phyloP scores from a whole-genome alignment of 2,113 vertebrate genomes.

The Neotoma lepida region DNA sequence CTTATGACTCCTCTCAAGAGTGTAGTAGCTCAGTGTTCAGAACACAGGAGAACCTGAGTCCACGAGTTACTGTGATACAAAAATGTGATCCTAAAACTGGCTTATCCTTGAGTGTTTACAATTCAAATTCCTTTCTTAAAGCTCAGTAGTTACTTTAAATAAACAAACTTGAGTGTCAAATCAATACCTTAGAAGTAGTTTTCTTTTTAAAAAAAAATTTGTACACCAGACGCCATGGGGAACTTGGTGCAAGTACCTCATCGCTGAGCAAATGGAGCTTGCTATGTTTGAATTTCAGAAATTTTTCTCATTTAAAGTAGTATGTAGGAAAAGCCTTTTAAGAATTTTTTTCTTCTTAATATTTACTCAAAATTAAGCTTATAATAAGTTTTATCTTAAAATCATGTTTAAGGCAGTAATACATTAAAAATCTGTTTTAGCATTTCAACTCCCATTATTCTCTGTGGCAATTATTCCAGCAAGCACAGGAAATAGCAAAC shows the following conservation, averaged over 20 bases:
- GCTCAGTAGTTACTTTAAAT: constrained; percentile 47
- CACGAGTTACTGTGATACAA: constrained; percentile 73
- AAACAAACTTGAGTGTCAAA: constrained; percentile 45
- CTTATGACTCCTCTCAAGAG: constrained; percentile 67
- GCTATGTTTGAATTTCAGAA: constrained; percentile 75
- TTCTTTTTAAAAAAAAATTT: constrained; percentile 58
- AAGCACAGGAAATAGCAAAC: constrained; percentile 36
- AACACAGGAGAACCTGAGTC: constrained; percentile 64
- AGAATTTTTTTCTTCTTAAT: constrained; percentile 62
- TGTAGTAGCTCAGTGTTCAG: constrained; percentile 60
- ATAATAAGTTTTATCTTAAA: constrained; percentile 71
- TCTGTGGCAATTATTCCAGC: constrained; percentile 58
- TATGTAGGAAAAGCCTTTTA: constrained; percentile 73
- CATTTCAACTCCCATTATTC: constrained; percentile 53
- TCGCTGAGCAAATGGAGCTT: constrained; percentile 75
- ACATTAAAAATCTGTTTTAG: constrained; percentile 54
- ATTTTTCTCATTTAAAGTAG: constrained; percentile 69
- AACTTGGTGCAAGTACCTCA: constrained; percentile 71
- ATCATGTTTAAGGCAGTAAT: constrained; percentile 57
- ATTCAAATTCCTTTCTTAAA: constrained; percentile 65
- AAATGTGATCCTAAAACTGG: constrained; percentile 72
- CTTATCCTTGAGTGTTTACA: constrained; percentile 75
- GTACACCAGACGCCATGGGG: constrained; percentile 62
- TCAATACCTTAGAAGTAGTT: constrained; percentile 69
- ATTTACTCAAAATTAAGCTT: constrained; percentile 76